Conservation (phyloP, 2,888 invertebrate genomes). For the Suillia variegata region DNA sequence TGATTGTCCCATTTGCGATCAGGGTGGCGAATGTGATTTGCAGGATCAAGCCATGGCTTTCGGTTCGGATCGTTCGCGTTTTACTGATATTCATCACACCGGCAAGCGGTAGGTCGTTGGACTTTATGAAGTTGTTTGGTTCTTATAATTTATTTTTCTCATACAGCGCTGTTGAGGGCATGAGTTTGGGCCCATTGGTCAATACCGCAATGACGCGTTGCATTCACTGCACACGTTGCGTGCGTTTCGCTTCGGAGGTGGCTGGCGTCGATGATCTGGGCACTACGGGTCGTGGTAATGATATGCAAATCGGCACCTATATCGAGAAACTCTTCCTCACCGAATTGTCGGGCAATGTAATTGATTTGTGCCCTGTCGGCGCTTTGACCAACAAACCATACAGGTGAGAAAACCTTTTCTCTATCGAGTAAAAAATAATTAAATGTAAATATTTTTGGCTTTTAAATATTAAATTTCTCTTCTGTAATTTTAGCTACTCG, state of each 20-base stretch:
- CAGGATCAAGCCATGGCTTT: slow-evolving; percentile 99
- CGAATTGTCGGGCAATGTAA: slow-evolving; percentile 97
- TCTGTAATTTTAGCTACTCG: slow-evolving; percentile 69
- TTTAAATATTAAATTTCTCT: neutral
- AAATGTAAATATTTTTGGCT: neutral
- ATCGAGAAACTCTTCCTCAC: slow-evolving; percentile 97
- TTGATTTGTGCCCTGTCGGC: slow-evolving; percentile 98
- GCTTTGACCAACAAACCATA: slow-evolving; percentile 98
- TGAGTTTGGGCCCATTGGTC: slow-evolving; percentile 96
- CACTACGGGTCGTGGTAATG: slow-evolving; percentile 89
- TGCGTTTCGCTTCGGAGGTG: slow-evolving; percentile 98
- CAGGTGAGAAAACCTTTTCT: slow-evolving; percentile 58
- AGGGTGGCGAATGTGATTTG: slow-evolving; percentile 90
- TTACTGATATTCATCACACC: slow-evolving; percentile 87
- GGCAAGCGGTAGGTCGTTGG: slow-evolving; percentile 76
- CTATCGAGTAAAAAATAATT: no score
- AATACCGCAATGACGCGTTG: slow-evolving; percentile 99
- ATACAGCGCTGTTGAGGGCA: slow-evolving; percentile 95
- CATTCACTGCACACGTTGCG: slow-evolving; percentile 98
- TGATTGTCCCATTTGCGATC: slow-evolving; percentile 99
- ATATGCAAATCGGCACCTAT: slow-evolving; percentile 99
- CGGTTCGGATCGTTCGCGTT: slow-evolving; percentile 92
- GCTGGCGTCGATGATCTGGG: slow-evolving; percentile 97
- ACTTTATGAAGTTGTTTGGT: slow-evolving; percentile 13
- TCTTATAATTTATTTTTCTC: no score